Base-by-base conservation (phyloP, 1,140 invertebrate genomes). In the Delia radicum region DNA sequence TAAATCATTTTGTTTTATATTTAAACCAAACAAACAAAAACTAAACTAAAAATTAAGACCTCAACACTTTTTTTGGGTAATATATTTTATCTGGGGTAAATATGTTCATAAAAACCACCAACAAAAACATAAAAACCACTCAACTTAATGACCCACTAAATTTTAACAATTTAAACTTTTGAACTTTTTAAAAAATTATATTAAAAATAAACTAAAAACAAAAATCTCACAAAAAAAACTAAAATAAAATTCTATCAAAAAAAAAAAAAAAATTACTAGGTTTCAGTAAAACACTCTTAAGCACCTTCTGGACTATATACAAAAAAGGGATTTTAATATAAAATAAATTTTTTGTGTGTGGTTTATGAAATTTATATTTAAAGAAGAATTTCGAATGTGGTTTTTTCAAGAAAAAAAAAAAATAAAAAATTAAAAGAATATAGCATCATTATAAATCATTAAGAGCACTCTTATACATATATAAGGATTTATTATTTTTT, bases 131-230 rank as follows among this genome's bases (percentile, higher is more conserved):
- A 28, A n/a, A 28, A 65, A 29, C 62, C 62, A 65, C 28, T 28
- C 27, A 65, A 27, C 62, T 29, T n/a, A 65, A 65, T 65, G 62
- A 65, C 62, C 62, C 62, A 65, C 26, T 65, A 65, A 65, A 65
- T 29, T 65, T 42, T 21, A 29, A 65, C 12, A 65, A 65, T 65
- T 29, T 65, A 65, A 28, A 65, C 62, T 29, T 65, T 65, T 29
- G 27, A 65, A 65, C 62, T 65, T 29, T n/a, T 29, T 42, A 15
- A 5, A 15, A 42, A 15, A 42, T 8, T 42, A 42, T 12, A 2
- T 42, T 42, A 5, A 12, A 42, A 42, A 42, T 6, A 42, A 42
- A 42, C 10, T 42, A 42, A 42, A 42, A 42, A 3, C n/a, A 42
- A 42, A 42, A 42, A 10, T 8, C 37, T 10, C 12, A 42, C 12